Conservation (phyloP, 2,113 vertebrate genomes). For the Leptobrachium leishanense region DNA sequence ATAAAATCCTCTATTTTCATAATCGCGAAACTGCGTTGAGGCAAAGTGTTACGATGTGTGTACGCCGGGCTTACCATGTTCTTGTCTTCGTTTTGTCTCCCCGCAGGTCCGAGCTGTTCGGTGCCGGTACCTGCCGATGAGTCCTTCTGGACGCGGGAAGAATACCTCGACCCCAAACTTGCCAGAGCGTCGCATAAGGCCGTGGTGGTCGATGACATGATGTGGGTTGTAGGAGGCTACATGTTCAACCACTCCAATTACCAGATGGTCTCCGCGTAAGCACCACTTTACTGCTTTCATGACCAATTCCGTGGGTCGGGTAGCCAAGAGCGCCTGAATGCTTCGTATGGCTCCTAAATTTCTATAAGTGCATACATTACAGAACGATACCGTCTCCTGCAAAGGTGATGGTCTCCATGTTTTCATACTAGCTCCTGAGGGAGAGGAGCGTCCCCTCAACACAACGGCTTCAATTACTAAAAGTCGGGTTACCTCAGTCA, state of each 20-base stretch:
- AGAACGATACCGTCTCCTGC: too few species aligned
- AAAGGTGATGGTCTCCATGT: too few species aligned
- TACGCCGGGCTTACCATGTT: not conserved
- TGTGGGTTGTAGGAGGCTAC: slow-evolving; percentile 96
- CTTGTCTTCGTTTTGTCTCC: not conserved
- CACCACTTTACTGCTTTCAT: slow-evolving; percentile 47
- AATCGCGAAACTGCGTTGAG: not conserved
- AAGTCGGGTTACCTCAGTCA: too few species aligned
- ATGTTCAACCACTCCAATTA: slow-evolving; percentile 93
- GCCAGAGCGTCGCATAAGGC: slow-evolving; percentile 91
- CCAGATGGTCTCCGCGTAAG: slow-evolving; percentile 94
- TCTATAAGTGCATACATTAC: too few species aligned
- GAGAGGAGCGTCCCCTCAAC: too few species aligned
- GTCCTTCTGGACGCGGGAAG: slow-evolving; percentile 86
- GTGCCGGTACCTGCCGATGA: slow-evolving; percentile 84
- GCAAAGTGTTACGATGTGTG: slow-evolving; percentile 34
- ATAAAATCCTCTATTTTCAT: not conserved
- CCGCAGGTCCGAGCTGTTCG: slow-evolving; percentile 85
- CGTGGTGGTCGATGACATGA: slow-evolving; percentile 77
- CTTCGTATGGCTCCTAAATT: too few species aligned
- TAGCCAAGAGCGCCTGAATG: too few species aligned
- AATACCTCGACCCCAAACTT: slow-evolving; percentile 73
- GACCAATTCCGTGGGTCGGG: too few species aligned
- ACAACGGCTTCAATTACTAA: too few species aligned
- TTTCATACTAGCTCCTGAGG: too few species aligned